Conservation (phyloP, 2,113 vertebrate species). For the Campylomormyrus numenius region DNA sequence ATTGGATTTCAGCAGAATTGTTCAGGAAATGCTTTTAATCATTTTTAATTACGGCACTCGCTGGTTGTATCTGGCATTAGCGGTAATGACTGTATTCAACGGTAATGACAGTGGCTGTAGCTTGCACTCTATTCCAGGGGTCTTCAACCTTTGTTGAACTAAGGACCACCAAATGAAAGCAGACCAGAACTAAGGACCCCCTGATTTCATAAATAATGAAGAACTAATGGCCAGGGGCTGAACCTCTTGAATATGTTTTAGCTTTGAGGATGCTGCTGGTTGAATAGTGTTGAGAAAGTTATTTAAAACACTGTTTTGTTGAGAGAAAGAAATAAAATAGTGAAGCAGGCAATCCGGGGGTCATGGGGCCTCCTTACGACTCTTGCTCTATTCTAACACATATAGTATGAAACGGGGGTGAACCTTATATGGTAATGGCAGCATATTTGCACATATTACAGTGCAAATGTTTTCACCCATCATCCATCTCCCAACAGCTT, state of each 20-base stretch:
- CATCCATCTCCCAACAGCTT: not conserved
- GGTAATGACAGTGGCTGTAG: not conserved
- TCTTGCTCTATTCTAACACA: not conserved
- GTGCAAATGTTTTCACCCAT: not conserved
- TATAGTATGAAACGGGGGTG: not conserved
- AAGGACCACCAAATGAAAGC: not conserved
- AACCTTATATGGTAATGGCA: not conserved
- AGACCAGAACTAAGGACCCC: not conserved
- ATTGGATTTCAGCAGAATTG: conserved; percentile 17
- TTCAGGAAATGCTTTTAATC: not conserved
- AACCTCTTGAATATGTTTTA: not conserved
- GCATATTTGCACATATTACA: not conserved
- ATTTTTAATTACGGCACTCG: not conserved
- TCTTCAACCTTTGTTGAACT: not conserved
- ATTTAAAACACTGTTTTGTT: not conserved
- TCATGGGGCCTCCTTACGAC: not conserved
- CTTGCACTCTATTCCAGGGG: not conserved
- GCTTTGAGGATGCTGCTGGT: not conserved
- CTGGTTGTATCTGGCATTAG: not conserved
- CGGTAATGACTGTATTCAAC: not conserved
- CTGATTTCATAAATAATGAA: not conserved
- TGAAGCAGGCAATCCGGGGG: not conserved
- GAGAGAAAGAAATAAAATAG: not conserved
- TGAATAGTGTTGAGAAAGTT: not conserved
- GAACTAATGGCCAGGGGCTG: not conserved